Evolutionary conservation across 2,888 invertebrate genomes (phyloP).

Genomic region (Chesias legatella): DNA sequence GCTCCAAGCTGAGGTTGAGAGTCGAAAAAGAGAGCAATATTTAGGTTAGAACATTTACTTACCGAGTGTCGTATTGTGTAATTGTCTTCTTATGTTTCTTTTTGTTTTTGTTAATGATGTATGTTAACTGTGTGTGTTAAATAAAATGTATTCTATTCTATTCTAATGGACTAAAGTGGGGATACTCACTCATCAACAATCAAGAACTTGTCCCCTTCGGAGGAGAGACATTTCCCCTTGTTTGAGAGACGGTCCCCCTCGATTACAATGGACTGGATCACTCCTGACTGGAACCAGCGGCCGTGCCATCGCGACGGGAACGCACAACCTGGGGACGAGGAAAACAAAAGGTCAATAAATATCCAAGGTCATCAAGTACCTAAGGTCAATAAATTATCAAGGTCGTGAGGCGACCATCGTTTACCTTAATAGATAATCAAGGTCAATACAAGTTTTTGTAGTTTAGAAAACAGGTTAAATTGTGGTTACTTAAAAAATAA

Average conservation of each 20-base stretch:
- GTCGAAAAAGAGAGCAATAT: too few species aligned
- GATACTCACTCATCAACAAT: conserved; percentile 92
- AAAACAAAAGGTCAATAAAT: background rate
- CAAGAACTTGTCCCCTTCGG: conserved; percentile 93
- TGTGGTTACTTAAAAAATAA: too few species aligned
- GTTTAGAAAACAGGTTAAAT: too few species aligned
- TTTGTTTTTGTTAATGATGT: too few species aligned
- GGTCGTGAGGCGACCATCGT: background rate
- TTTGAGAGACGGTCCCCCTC: conserved; percentile 90
- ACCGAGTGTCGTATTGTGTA: too few species aligned
- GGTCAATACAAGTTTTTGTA: too few species aligned
- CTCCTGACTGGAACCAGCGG: conserved; percentile 94
- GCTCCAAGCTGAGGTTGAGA: too few species aligned
- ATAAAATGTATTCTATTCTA: too few species aligned
- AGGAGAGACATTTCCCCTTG: conserved; percentile 91
- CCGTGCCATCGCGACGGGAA: conserved; percentile 93
- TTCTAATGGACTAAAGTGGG: background rate
- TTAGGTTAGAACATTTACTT: too few species aligned
- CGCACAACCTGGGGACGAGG: conserved; percentile 83
- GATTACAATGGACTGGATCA: conserved; percentile 91
- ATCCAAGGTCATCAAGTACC: background rate
- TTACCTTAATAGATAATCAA: background rate
- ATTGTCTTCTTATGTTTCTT: too few species aligned
- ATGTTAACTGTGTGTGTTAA: too few species aligned
- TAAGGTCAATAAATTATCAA: background rate